phyloP scores from a whole-genome alignment of 1,140 invertebrate genomes.

The Diploscapter pachys region DNA sequence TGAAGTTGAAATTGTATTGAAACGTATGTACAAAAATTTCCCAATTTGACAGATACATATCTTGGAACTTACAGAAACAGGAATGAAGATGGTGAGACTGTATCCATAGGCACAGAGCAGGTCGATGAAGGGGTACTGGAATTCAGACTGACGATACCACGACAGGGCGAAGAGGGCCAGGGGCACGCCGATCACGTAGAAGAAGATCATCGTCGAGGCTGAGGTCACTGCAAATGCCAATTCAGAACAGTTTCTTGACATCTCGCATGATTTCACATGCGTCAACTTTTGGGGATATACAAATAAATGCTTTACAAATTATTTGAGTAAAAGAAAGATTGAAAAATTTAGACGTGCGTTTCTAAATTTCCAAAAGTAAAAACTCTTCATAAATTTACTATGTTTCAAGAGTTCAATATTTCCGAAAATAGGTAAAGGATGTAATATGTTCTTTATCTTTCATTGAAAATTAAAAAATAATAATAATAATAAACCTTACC shows the following conservation, averaged over 20 bases:
- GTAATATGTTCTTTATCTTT: too few relatives aligned
- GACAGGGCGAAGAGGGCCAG: conserved; percentile 76
- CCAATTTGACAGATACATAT: background rate
- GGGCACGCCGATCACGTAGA: conserved; percentile 83
- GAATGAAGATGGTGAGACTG: conserved; percentile 86
- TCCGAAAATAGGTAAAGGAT: conserved; percentile 9
- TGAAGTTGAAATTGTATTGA: background rate
- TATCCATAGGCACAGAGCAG: conserved; percentile 93
- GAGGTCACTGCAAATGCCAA: conserved; percentile 68
- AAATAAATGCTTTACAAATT: too few relatives aligned
- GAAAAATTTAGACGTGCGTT: conserved; percentile 15
- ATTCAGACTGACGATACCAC: conserved; percentile 70
- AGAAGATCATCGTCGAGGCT: conserved; percentile 80
- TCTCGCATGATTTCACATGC: background rate
- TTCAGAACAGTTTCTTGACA: background rate
- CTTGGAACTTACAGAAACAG: conserved; percentile 70
- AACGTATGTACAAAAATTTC: background rate
- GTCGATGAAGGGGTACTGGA: conserved; percentile 70
- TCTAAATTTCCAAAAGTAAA: too few relatives aligned
- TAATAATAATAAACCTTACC: conserved; percentile 19
- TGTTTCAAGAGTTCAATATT: background rate
- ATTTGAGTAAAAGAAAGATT: conserved; percentile 48
- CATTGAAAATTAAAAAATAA: background rate
- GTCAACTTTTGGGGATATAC: background rate
- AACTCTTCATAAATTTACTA: too few relatives aligned